phyloP scores from a whole-genome alignment of 2,113 vertebrate genomes.

The Hydropotes inermis region DNA sequence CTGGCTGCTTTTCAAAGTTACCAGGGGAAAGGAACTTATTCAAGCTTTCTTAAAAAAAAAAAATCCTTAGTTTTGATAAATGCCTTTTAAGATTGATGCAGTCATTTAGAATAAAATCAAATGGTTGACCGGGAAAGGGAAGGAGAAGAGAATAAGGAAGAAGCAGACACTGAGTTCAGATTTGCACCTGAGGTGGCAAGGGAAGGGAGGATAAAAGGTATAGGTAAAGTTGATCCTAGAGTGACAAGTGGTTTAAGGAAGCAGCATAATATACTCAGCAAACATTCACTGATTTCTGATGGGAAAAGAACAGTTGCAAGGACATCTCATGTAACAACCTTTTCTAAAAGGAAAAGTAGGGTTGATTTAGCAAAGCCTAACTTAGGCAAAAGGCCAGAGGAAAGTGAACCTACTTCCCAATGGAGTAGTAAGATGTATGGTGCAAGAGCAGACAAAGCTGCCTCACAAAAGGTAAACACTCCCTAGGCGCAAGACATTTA shows the following conservation, averaged over 20 bases:
- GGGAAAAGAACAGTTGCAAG: constrained; percentile 72
- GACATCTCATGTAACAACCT: constrained; percentile 71
- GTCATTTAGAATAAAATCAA: constrained; percentile 57
- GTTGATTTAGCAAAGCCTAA: constrained; percentile 76
- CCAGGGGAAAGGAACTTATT: constrained; percentile 66
- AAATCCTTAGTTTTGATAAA: constrained; percentile 50
- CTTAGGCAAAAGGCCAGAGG: constrained; percentile 77
- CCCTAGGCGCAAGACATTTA: constrained; percentile 28
- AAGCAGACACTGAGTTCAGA: constrained; percentile 56
- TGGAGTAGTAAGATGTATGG: constrained; percentile 72
- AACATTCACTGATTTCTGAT: constrained; percentile 73
- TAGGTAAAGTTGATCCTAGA: constrained; percentile 54
- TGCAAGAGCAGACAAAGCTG: constrained; percentile 63
- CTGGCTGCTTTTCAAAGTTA: constrained; percentile 65
- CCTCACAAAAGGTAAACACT: constrained; percentile 57
- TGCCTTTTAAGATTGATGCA: constrained; percentile 53
- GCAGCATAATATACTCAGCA: constrained; percentile 73
- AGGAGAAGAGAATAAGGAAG: not conserved
- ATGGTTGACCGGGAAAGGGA: not conserved
- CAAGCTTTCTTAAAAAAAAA: constrained; percentile 40
- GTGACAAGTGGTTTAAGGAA: constrained; percentile 69
- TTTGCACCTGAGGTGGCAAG: constrained; percentile 59
- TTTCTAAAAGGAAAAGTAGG: constrained; percentile 78
- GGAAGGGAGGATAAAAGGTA: not conserved
- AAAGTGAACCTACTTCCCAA: constrained; percentile 73